These are phyloP conservation scores for Bombus waltoni DNA, from an alignment of 1,140 invertebrate species.

Conservation along the genomic window DNA sequence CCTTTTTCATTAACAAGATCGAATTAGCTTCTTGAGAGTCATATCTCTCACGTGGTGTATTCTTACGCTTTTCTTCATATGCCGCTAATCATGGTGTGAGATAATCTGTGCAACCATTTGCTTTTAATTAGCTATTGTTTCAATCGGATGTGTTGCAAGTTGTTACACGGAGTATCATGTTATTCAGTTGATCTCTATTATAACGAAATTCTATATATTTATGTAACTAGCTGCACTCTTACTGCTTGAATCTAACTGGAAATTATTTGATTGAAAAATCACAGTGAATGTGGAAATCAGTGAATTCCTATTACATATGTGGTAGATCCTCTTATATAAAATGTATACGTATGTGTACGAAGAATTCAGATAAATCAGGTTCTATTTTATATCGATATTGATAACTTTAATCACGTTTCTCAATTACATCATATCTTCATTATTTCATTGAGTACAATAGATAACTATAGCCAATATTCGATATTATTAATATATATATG, in stretches of 20 bases:
- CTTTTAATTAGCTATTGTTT: neutral
- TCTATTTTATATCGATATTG: too few relatives aligned
- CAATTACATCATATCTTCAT: too few relatives aligned
- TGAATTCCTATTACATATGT: too few relatives aligned
- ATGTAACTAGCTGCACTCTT: neutral
- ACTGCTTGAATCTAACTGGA: neutral
- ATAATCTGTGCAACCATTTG: neutral
- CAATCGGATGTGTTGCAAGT: neutral
- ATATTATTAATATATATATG: too few relatives aligned
- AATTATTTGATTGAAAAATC: neutral
- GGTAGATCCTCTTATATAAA: neutral
- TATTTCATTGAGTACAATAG: too few relatives aligned
- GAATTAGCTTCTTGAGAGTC: neutral
- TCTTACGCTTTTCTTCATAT: neutral
- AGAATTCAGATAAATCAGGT: too few relatives aligned
- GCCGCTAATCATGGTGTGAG: neutral
- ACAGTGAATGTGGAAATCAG: too few relatives aligned
- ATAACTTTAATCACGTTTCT: too few relatives aligned
- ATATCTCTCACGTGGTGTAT: neutral
- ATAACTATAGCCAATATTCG: too few relatives aligned
- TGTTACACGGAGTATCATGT: neutral
- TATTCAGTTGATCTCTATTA: neutral
- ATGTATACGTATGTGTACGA: too few relatives aligned
- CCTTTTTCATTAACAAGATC: slow-evolving; percentile 11
- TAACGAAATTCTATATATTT: neutral